phyloP scores from a whole-genome alignment of 2,797 vertebrate species.

The Dryobates pubescens region DNA sequence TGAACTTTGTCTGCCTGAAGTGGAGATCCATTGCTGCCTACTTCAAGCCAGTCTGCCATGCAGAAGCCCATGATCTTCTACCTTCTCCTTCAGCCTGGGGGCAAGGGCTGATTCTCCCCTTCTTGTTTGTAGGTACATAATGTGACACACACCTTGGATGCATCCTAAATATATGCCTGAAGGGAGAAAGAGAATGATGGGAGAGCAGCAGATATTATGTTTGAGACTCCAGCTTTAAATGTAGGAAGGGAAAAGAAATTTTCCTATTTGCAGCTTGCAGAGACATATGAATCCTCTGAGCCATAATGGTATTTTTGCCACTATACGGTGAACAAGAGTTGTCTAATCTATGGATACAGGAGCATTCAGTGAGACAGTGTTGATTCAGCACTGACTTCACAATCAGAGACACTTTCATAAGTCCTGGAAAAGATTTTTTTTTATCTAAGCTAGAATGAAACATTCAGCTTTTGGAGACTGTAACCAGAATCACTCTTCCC shows the following conservation, averaged over 20 bases:
- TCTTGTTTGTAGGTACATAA: fast-evolving
- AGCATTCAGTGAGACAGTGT: not conserved
- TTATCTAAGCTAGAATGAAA: not conserved
- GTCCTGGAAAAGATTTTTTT: not conserved
- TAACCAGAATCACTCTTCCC: not conserved
- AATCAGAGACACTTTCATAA: not conserved
- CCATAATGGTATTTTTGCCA: not conserved
- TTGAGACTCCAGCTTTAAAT: not conserved
- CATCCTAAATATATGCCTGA: not conserved
- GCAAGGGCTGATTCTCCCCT: not conserved
- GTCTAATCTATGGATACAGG: not conserved
- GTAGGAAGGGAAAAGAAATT: not conserved
- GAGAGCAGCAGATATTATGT: not conserved
- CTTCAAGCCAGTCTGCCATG: not conserved
- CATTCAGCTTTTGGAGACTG: not conserved
- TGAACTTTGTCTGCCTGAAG: not conserved
- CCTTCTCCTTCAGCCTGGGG: not conserved
- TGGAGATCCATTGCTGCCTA: not conserved
- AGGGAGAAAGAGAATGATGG: not conserved
- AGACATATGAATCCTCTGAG: not conserved
- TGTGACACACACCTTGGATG: not conserved
- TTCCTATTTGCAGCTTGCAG: not conserved
- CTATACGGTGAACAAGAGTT: not conserved
- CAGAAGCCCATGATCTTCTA: not conserved
- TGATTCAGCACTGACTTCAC: not conserved